These are phyloP conservation scores for Microcaecilia unicolor DNA, from an alignment of 2,797 vertebrate species.

Conservation along the genomic window DNA sequence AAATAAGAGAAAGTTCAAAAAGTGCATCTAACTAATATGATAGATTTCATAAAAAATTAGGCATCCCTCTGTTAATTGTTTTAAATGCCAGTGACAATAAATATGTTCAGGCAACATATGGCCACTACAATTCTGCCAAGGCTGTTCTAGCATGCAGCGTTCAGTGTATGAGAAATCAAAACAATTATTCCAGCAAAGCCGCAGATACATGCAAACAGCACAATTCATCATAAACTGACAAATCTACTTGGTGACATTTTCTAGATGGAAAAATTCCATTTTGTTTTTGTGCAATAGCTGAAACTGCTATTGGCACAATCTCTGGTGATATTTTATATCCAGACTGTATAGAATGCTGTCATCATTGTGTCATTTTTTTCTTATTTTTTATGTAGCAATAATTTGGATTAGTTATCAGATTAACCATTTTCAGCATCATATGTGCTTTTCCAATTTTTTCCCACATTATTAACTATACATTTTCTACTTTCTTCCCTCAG, in stretches of 20 bases:
- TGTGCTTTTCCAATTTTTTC: too few relatives aligned
- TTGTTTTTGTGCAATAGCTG: background rate
- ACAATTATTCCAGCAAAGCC: background rate
- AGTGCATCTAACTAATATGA: too few relatives aligned
- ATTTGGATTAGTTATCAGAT: too few relatives aligned
- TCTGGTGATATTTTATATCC: conserved; percentile 4
- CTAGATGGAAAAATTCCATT: conserved; percentile 4
- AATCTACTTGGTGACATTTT: conserved; percentile 3
- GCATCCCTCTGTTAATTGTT: conserved; percentile 9
- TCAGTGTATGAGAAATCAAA: conserved; percentile 11
- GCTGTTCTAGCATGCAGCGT: background rate
- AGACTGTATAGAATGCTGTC: too few relatives aligned
- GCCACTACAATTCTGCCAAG: conserved; percentile 3
- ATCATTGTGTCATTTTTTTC: background rate
- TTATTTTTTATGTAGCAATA: background rate
- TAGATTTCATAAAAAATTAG: background rate
- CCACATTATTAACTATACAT: too few relatives aligned
- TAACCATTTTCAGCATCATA: too few relatives aligned
- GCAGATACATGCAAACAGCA: background rate
- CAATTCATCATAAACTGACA: background rate
- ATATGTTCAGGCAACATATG: background rate
- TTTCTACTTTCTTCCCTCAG: too few relatives aligned
- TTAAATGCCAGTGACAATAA: conserved; percentile 9
- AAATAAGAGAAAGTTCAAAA: too few relatives aligned
- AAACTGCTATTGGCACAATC: background rate